Percentiles rank a stretch among this genome's conserved stretches.
Conservation (phyloP, 2,797 vertebrate species). For the Gymnopithys bicolor region DNA sequence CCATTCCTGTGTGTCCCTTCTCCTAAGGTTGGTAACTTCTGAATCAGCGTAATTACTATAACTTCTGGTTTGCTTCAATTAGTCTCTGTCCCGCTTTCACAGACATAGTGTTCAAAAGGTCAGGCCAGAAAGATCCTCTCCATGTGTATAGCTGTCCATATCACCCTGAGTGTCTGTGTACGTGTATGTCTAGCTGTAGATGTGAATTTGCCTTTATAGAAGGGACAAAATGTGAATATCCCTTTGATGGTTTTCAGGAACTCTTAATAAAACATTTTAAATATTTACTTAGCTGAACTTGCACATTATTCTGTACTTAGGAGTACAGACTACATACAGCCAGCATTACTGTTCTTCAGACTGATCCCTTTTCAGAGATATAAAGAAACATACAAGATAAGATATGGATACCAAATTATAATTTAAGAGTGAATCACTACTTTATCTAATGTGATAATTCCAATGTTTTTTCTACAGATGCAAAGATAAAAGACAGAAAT, state of each 20-base stretch:
- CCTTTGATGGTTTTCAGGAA: background rate
- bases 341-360: background rate
- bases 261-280: background rate
- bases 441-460: background rate
- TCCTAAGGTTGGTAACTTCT: conserved; percentile 43
- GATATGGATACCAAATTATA: background rate
- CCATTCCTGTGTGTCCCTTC: conserved; percentile 33
- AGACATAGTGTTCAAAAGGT: background rate
- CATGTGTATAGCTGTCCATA: background rate
- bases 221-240: background rate
- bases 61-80: conserved; percentile 54
- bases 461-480: background rate
- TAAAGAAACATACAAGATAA: background rate
- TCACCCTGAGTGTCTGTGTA: background rate
- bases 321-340: background rate
- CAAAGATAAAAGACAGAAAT: background rate
- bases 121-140: background rate
- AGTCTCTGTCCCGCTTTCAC: conserved; percentile 48
- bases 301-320: background rate
- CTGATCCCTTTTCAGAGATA: background rate
- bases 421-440: background rate
- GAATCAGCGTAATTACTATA: conserved; percentile 55
- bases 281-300: background rate
- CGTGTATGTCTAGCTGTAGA: background rate
- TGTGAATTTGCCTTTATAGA: background rate